Conservation (phyloP, 2,113 vertebrate genomes). For the Oreochromis aureus region DNA sequence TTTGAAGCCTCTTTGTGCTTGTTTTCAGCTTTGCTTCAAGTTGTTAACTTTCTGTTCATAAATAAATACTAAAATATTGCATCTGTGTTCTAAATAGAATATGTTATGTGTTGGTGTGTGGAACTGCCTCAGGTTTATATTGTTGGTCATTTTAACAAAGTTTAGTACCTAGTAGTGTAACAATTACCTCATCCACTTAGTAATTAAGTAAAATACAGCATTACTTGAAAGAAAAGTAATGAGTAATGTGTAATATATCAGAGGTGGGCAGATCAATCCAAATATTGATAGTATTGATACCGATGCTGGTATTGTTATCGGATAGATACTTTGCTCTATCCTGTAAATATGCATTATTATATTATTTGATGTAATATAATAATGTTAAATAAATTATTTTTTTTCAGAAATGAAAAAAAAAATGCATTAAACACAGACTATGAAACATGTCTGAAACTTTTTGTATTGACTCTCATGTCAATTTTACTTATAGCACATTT, state of each 20-base stretch:
- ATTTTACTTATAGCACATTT: background rate
- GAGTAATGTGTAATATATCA: background rate
- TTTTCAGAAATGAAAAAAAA: background rate
- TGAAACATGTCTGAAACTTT: background rate
- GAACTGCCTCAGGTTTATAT: background rate
- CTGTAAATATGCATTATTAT: background rate
- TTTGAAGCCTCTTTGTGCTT: background rate
- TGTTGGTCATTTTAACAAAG: background rate
- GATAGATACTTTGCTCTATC: background rate
- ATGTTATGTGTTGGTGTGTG: background rate
- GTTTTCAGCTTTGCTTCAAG: background rate
- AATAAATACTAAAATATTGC: background rate
- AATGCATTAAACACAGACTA: background rate
- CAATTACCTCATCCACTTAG: background rate
- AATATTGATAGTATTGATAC: background rate
- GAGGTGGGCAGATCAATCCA: background rate
- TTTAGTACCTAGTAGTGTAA: background rate
- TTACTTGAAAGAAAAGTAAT: background rate
- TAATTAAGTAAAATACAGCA: background rate
- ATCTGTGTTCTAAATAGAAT: background rate
- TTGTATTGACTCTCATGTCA: background rate
- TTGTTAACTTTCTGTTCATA: background rate
- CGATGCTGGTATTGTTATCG: background rate
- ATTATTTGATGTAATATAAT: background rate
- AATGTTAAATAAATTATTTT: rapidly evolving